Base-by-base conservation (phyloP, 2,888 invertebrate species). In the Drosophila nr. medialis region DNA sequence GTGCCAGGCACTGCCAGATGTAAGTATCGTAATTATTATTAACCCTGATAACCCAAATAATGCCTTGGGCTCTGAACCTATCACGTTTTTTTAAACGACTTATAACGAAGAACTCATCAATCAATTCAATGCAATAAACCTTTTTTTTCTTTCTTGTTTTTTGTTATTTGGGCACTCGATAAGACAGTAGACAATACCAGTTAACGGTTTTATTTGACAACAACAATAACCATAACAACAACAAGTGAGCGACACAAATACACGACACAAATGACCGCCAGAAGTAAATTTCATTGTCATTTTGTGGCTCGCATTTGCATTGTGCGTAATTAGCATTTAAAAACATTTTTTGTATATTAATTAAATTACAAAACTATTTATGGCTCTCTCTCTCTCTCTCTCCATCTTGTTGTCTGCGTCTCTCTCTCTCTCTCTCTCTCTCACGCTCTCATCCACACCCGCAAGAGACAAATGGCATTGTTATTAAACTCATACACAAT, bases 1-100 rank as follows among this genome's bases (percentile, higher is more conserved):
- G 88, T 92, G 93, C 86, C 86, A 89, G 86, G 93, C 93, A 80
- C 83, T 91, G 89, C 93, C 93, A 88, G 92, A 93, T 91, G 93
- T 93, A 92, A 93, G 93, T 93, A 90, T 11, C n/a, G 13, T 45
- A 21, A 45, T 29, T 30, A 6, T 50, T 32, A 36, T n/a, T 51
- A 58, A 21, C 27, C 50, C 53, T 58, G 56, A 24, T 49, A 29
- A n/a, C 56, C 50, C 54, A 48, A 21, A 53, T 36, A 63, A 45
- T 65, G 49, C 71, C 78, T 75, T 55, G 81, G 76, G 61, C 21
- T 65, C 48, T 42, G 42, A 48, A 49, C 55, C 36, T 30, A 67
- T 72, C 83, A 88, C 83, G 80, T 80, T 72, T 73, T 49, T 30
- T 36, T 45, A 1, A 21, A 15, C 21, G 36, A 24, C 18, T 29